These are phyloP conservation scores for Trialeurodes vaporariorum DNA, from an alignment of 1,140 invertebrate genomes.

Conservation along the genomic window DNA sequence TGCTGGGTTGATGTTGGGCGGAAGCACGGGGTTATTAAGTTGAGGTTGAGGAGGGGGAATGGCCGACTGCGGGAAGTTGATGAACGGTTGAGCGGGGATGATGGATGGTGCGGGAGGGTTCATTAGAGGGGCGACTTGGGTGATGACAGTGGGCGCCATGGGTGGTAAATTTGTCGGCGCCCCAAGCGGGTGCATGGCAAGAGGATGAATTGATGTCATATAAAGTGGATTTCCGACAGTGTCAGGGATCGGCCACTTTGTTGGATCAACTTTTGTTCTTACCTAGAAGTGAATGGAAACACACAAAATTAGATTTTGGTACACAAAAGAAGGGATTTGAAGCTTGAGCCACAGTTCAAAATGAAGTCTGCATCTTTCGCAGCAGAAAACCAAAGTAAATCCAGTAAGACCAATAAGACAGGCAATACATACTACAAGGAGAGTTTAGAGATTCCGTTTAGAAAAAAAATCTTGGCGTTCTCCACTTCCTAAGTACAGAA, in stretches of 20 bases:
- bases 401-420: no score
- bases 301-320: background rate
- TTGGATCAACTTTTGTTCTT: constrained; percentile 63
- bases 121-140: background rate
- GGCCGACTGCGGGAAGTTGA: constrained; percentile 11
- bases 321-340: no score
- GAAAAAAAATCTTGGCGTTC: no score
- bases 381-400: no score
- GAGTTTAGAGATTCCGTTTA: no score
- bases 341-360: no score
- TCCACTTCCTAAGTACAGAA: no score
- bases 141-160: constrained; percentile 5
- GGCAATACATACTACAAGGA: no score
- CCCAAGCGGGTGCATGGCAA: constrained; percentile 23
- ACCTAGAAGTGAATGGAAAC: constrained; percentile 41
- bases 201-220: constrained; percentile 21
- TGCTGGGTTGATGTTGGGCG: background rate
- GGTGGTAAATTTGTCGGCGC: constrained; percentile 16
- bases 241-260: constrained; percentile 74
- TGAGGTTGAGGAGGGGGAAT: constrained; percentile 31
- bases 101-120: background rate
- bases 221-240: constrained; percentile 33
- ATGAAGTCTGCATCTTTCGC: no score
- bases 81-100: background rate
- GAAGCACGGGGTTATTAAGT: background rate